phyloP scores from a whole-genome alignment of 1,140 invertebrate species.

The Drosophila azteca region DNA sequence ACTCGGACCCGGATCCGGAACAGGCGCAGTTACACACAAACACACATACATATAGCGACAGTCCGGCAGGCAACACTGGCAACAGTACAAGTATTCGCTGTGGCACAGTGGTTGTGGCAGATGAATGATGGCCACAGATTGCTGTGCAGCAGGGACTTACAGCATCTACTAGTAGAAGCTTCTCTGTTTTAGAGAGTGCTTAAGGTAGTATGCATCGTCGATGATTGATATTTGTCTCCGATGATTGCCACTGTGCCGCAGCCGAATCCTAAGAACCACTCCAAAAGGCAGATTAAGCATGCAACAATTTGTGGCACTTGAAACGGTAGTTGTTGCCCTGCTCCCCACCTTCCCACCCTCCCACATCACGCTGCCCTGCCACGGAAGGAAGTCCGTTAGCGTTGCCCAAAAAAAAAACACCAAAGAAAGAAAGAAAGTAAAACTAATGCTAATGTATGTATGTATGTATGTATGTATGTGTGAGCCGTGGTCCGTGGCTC shows the following conservation, averaged over 20 bases:
- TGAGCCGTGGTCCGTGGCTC: slow-evolving; percentile 26
- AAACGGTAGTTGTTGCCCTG: slow-evolving; percentile 17
- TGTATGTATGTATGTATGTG: slow-evolving; percentile 62
- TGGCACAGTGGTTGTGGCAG: background rate
- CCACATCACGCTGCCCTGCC: slow-evolving; percentile 4
- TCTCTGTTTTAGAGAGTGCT: too few species aligned
- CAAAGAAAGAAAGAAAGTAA: background rate
- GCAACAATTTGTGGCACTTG: slow-evolving; percentile 57
- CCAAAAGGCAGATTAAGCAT: slow-evolving; percentile 11
- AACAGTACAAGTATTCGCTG: too few species aligned
- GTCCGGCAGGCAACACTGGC: too few species aligned
- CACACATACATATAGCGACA: background rate
- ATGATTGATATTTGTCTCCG: too few species aligned
- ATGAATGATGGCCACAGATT: too few species aligned
- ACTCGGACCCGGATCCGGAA: background rate
- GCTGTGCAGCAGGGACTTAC: too few species aligned
- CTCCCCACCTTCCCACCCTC: background rate
- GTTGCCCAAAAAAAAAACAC: slow-evolving; percentile 9
- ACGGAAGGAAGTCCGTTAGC: slow-evolving; percentile 49
- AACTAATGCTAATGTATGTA: slow-evolving; percentile 58
- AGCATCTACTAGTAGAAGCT: too few species aligned
- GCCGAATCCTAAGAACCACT: background rate
- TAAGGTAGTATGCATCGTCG: too few species aligned
- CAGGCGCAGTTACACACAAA: too few species aligned
- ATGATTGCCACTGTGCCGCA: slow-evolving; percentile 1